phyloP scores from a whole-genome alignment of 2,797 vertebrate genomes.

The Peromyscus aztecus region DNA sequence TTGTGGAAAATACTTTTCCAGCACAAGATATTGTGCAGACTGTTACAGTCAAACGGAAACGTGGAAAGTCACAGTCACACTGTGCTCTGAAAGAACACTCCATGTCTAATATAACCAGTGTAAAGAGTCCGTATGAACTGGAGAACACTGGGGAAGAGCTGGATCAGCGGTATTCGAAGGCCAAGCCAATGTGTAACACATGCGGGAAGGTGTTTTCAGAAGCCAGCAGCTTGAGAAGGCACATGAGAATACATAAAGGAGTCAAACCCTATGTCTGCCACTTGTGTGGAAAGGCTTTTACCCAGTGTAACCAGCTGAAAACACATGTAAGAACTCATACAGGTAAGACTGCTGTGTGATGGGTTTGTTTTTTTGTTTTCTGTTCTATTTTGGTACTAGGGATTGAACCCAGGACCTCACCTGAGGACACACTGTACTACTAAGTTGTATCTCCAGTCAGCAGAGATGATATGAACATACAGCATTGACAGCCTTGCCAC shows the following conservation, averaged over 20 bases:
- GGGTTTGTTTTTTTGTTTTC: not conserved
- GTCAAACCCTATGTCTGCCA: constrained; percentile 97
- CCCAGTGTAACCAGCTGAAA: constrained; percentile 98
- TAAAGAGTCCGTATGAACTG: constrained; percentile 86
- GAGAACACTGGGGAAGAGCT: constrained; percentile 86
- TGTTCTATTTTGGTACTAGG: not conserved
- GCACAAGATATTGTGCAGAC: constrained; percentile 84
- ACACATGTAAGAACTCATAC: constrained; percentile 98
- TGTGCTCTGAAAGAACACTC: constrained; percentile 89
- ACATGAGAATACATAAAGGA: constrained; percentile 98
- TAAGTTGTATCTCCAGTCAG: not conserved
- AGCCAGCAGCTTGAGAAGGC: constrained; percentile 96
- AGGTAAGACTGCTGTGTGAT: constrained; percentile 89
- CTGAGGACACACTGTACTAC: not conserved
- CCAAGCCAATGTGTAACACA: constrained; percentile 93
- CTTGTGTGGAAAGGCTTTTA: constrained; percentile 97
- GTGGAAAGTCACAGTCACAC: constrained; percentile 88
- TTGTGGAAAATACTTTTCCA: constrained; percentile 86
- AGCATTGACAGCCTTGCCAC: not conserved
- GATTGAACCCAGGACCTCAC: not conserved
- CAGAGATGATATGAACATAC: not conserved
- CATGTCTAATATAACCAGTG: constrained; percentile 87
- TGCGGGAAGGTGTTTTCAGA: constrained; percentile 97
- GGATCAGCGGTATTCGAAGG: constrained; percentile 89
- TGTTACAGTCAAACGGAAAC: constrained; percentile 86